phyloP scores from a whole-genome alignment of 2,888 invertebrate genomes.

The Phasia obesa region DNA sequence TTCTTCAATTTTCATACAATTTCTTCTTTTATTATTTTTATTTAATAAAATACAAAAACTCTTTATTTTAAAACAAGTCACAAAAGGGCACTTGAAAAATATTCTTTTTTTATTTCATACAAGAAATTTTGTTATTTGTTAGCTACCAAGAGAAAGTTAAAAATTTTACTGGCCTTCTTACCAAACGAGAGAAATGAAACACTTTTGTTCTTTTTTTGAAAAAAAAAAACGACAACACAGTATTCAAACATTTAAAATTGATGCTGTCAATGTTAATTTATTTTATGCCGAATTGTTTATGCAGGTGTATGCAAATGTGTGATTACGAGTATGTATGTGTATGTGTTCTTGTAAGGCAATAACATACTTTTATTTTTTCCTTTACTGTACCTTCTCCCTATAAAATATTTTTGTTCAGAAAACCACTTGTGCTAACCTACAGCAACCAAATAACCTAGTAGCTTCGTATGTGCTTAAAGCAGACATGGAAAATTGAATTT shows the following conservation, averaged over 20 bases:
- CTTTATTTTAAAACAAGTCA: too few species aligned
- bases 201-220: background rate
- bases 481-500: too few species aligned
- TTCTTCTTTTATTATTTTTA: too few species aligned
- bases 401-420: slow-evolving; percentile 28
- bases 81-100: slow-evolving; percentile 12
- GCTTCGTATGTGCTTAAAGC: too few species aligned
- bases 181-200: background rate
- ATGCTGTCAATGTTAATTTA: slow-evolving; percentile 48
- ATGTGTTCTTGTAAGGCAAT: background rate
- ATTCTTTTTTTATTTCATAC: slow-evolving; percentile 1
- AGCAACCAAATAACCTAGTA: background rate
- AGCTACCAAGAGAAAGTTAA: slow-evolving; percentile 45
- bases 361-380: background rate
- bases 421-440: slow-evolving; percentile 33
- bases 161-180: background rate
- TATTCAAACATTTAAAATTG: slow-evolving; percentile 16
- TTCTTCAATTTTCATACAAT: too few species aligned
- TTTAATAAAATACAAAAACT: too few species aligned
- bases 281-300: slow-evolving; percentile 20
- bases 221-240: slow-evolving; percentile 1
- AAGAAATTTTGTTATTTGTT: slow-evolving; percentile 40
- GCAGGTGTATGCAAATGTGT: background rate
- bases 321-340: background rate
- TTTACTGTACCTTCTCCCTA: background rate